Base-by-base conservation (phyloP, 2,797 vertebrate species). In the Gymnodraco acuticeps region DNA sequence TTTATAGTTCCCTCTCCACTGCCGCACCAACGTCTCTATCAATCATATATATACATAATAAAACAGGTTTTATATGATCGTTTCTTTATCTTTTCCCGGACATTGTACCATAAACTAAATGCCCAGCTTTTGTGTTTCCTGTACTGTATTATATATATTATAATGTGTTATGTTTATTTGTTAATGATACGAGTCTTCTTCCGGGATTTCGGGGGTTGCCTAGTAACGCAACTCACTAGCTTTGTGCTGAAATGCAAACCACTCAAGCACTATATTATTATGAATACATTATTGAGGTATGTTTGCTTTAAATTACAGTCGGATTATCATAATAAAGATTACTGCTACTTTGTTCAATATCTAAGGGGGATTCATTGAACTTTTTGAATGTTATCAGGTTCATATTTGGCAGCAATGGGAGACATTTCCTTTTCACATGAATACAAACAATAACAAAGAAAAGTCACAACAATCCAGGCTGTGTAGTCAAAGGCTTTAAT, bases 401-500 rank as follows among this genome's bases (percentile, higher is more conserved):
- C 55, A 64, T 43, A 58, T 16, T 5, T 45, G 16, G 52, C 41
- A 31, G n/a, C 3, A n/a, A 9, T 10, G n/a, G 19, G 27, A 8
- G 3, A 23, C 31, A 31, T 42, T 46, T 66, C 4, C 6, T 73
- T 64, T 67, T 59, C 10, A 52, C 11, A 45, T 16, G 19, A 7
- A 20, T 38, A 11, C 41, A 56, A 9, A 9, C 33, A 38, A 38
- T 27, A 43, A 62, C 48, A 3, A 50, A 46, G 46, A 33, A 1
- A 43, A 64, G 46, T n/a, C 31, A 70, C 54, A 83, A 3, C 3
- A 8, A 50, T 54, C 15, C 48, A 31, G 43, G 31, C 2, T 10
- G n/a, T 5, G 2, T 50, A 0, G 6, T 73, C 4, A 55, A 72
- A 65, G 41, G 47, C 42, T 85, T 85, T 78, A 85, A 76, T 85